phyloP scores from a whole-genome alignment of 1,140 invertebrate genomes.

The Solenopsis invicta region DNA sequence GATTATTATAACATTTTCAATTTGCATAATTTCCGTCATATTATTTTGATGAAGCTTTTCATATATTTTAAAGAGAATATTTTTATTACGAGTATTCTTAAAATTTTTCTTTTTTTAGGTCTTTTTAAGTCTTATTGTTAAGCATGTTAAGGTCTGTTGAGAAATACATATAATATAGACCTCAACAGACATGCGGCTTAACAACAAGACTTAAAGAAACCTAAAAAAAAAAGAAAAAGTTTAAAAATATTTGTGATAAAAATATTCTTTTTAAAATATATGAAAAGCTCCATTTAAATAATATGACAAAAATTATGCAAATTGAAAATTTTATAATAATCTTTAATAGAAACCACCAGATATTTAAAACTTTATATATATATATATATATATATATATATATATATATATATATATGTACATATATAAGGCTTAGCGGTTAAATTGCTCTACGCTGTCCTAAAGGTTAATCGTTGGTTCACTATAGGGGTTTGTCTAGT shows the following conservation, averaged over 20 bases:
- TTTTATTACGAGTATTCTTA: neutral
- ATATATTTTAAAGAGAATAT: neutral
- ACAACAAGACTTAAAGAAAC: neutral
- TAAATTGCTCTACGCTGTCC: conserved; percentile 1
- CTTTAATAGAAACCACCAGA: neutral
- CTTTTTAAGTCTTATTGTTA: neutral
- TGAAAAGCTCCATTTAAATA: neutral
- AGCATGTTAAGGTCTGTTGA: neutral
- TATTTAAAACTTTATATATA: neutral
- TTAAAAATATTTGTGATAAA: neutral
- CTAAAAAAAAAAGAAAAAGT: neutral
- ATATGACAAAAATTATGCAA: neutral
- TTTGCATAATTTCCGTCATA: neutral
- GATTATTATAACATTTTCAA: neutral
- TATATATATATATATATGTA: conserved; percentile 5
- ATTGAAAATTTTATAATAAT: neutral
- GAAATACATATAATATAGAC: no score
- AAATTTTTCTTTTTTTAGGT: neutral
- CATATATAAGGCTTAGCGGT: conserved; percentile 9
- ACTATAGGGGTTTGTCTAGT: conserved; percentile 31
- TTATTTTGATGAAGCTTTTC: neutral
- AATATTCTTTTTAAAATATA: neutral
- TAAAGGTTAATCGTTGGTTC: conserved; percentile 45
- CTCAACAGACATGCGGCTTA: neutral
- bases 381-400: no score